Conservation (phyloP, 2,797 vertebrate species). For the Melanitta fusca region DNA sequence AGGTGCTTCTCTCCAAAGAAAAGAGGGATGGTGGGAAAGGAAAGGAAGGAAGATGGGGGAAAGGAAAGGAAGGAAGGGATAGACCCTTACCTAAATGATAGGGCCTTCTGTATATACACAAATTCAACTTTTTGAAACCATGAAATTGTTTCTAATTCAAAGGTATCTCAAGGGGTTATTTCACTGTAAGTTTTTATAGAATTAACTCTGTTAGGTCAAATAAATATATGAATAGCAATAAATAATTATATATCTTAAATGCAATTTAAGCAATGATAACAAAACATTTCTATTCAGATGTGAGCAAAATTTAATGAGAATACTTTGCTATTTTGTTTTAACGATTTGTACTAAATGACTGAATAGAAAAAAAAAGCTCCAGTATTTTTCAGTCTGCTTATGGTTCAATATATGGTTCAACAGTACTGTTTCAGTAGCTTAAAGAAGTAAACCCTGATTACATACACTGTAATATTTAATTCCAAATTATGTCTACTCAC, state of each 20-base stretch:
- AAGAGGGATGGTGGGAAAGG: neutral
- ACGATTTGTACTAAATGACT: neutral
- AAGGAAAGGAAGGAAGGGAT: neutral
- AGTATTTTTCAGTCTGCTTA: neutral
- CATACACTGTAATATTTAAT: constrained; percentile 21
- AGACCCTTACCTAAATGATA: neutral
- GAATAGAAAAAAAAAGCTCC: neutral
- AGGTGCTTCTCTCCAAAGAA: neutral
- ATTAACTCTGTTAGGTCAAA: neutral
- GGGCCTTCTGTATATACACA: accelerated
- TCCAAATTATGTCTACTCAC: constrained; percentile 34
- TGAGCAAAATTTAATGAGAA: neutral
- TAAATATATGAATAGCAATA: neutral
- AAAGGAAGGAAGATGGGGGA: neutral
- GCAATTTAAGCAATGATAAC: neutral
- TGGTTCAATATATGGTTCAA: neutral
- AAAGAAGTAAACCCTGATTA: neutral
- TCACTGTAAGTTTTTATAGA: neutral
- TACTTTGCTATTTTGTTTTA: neutral
- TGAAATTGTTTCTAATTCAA: neutral
- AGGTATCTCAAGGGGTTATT: neutral
- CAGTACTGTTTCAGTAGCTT: neutral
- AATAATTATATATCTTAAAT: neutral
- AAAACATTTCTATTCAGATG: neutral
- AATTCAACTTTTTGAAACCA: neutral